These are phyloP conservation scores for Podiceps cristatus DNA, from an alignment of 2,113 vertebrate species.

Conservation along the genomic window DNA sequence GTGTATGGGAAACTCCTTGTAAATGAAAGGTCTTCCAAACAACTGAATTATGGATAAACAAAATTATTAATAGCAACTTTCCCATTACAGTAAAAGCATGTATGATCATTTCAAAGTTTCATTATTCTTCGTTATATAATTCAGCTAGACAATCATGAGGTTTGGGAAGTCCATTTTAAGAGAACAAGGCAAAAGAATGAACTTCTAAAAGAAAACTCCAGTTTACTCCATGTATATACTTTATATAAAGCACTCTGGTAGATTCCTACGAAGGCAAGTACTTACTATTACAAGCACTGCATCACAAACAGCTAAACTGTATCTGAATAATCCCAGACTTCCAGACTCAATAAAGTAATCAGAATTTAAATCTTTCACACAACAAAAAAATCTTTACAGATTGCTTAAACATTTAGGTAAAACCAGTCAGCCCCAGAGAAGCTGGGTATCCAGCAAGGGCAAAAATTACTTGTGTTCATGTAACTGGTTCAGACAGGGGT, in stretches of 20 bases:
- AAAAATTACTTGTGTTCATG: background rate
- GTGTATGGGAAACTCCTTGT: background rate
- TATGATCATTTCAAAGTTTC: background rate
- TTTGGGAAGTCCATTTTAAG: background rate
- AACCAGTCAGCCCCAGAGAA: background rate
- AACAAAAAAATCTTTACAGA: background rate
- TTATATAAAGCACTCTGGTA: background rate
- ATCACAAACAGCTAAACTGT: background rate
- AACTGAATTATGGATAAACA: background rate
- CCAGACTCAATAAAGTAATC: background rate
- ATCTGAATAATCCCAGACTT: background rate
- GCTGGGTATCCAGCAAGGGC: background rate
- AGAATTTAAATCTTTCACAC: background rate
- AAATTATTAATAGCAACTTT: background rate
- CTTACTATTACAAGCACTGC: background rate
- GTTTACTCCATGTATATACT: background rate
- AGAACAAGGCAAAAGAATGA: background rate
- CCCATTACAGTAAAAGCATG: background rate
- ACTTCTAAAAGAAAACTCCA: background rate
- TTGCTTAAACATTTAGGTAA: background rate
- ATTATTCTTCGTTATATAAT: background rate
- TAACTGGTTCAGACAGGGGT: background rate
- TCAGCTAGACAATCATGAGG: background rate
- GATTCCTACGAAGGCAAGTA: background rate
- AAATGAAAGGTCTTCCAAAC: slow-evolving; percentile 14